Percentiles rank a stretch among this genome's conserved stretches.
Conservation (phyloP, 2,113 vertebrate species). For the Calyptomena viridis region DNA sequence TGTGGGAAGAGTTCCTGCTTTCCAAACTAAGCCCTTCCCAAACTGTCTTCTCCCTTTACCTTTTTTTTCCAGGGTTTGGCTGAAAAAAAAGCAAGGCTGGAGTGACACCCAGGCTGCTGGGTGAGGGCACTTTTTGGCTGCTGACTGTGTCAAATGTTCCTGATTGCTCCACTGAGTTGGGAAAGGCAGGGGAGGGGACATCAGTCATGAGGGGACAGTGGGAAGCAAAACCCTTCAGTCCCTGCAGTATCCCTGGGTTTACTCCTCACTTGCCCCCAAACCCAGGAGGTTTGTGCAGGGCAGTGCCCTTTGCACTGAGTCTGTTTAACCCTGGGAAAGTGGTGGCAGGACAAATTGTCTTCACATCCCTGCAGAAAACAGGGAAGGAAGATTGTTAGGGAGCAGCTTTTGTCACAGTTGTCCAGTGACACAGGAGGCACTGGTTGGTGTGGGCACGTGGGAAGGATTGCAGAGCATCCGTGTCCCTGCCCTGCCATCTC, state of each 20-base stretch:
- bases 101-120: neutral
- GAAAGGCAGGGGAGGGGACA: neutral
- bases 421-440: neutral
- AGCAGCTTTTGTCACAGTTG: neutral
- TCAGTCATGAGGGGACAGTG: neutral
- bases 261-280: neutral
- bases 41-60: neutral
- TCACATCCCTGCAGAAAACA: neutral
- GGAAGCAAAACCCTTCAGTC: neutral
- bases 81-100: neutral
- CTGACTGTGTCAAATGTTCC: neutral
- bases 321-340: neutral
- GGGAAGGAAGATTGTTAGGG: neutral
- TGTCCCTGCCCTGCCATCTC: neutral
- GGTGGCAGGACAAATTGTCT: neutral
- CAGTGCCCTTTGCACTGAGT: neutral
- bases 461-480: fast-evolving
- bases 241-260: neutral
- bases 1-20: neutral
- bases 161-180: neutral
- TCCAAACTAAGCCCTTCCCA: neutral
- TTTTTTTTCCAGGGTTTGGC: neutral
- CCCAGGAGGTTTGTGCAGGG: fast-evolving
- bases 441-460: neutral
- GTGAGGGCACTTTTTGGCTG: neutral